phyloP scores from a whole-genome alignment of 2,888 invertebrate species.

The Aphrophora alni region DNA sequence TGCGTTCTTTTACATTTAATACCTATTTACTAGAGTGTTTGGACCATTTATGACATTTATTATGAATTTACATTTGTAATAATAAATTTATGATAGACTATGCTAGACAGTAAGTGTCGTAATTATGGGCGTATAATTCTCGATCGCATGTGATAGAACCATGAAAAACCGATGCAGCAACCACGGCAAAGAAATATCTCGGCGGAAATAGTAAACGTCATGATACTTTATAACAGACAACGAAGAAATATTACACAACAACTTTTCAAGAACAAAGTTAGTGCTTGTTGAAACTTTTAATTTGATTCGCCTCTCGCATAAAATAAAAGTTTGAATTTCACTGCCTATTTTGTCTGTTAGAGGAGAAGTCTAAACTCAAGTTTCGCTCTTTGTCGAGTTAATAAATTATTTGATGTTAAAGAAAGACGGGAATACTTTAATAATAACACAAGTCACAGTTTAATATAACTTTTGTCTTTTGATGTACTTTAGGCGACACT shows the following conservation, averaged over 20 bases:
- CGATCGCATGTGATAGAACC: not conserved
- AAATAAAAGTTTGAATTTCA: conserved; percentile 6
- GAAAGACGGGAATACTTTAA: not conserved
- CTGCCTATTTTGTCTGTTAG: not conserved
- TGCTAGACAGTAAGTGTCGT: too few relatives aligned
- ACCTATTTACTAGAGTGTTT: too few relatives aligned
- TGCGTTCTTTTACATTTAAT: too few relatives aligned
- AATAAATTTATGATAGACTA: too few relatives aligned
- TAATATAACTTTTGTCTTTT: not conserved
- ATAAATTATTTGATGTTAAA: conserved; percentile 1
- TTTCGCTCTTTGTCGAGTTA: not conserved
- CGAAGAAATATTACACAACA: not conserved
- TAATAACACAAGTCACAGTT: not conserved
- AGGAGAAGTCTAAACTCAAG: not conserved
- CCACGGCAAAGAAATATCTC: not conserved
- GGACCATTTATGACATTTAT: too few relatives aligned
- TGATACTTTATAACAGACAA: not conserved
- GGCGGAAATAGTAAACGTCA: not conserved
- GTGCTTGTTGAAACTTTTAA: not conserved
- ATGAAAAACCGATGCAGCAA: not conserved
- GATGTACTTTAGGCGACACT: not conserved
- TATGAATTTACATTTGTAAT: too few relatives aligned
- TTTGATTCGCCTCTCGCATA: not conserved
- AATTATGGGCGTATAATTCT: not conserved
- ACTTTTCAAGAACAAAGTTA: not conserved